phyloP scores from a whole-genome alignment of 2,888 invertebrate species.

The Dryobotodes eremita region DNA sequence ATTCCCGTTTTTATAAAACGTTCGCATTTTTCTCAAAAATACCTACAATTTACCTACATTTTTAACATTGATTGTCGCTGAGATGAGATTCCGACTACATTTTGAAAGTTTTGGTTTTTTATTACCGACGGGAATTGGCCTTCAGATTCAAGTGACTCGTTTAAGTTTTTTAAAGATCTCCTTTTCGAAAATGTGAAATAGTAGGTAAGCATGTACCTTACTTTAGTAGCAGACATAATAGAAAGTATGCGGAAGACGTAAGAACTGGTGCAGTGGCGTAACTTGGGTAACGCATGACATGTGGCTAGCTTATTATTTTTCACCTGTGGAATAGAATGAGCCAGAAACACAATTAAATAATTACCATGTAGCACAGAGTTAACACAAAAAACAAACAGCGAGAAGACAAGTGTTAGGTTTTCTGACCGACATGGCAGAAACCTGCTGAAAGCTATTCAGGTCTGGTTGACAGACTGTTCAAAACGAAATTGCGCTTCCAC shows the following conservation, averaged over 20 bases:
- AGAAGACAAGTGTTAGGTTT: not conserved
- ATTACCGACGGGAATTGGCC: not conserved
- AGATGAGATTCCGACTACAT: no score
- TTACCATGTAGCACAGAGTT: not conserved
- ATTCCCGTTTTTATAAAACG: not conserved
- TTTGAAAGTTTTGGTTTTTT: not conserved
- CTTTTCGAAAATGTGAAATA: not conserved
- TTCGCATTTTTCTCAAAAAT: no score
- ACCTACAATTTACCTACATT: no score
- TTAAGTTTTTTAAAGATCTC: no score
- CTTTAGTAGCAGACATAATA: not conserved
- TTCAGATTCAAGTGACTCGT: no score
- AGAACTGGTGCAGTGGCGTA: constrained; percentile 29
- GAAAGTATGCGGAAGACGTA: constrained; percentile 27
- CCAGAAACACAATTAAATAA: not conserved
- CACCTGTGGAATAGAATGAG: not conserved
- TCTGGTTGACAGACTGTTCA: not conserved
- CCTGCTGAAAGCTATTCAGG: not conserved
- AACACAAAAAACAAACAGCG: no score
- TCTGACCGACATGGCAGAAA: not conserved
- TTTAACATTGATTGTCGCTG: no score
- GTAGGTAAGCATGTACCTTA: not conserved
- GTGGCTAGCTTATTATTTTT: not conserved
- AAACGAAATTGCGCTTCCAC: not conserved
- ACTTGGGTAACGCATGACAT: not conserved